Evolutionary conservation across 1,140 invertebrate species (phyloP).

Genomic region (Metopolophium dirhodum): DNA sequence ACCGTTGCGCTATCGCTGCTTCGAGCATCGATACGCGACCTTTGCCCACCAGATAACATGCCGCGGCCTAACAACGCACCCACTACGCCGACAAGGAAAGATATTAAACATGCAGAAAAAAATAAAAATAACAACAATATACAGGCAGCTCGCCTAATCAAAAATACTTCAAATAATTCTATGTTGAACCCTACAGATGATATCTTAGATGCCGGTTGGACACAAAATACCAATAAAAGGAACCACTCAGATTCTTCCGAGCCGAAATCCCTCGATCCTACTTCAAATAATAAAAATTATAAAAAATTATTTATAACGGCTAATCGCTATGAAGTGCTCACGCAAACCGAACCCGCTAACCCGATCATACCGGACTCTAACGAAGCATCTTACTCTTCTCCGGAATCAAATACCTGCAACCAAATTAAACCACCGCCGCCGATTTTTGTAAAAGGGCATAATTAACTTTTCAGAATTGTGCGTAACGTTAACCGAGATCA

Average conservation of each 20-base stretch:
- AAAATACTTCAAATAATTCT: too few relatives aligned
- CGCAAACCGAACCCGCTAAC: not conserved
- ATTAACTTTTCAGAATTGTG: not conserved
- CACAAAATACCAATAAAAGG: too few relatives aligned
- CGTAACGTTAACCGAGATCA: not conserved
- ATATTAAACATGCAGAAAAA: too few relatives aligned
- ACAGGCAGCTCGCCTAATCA: too few relatives aligned
- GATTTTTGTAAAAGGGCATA: slow-evolving; percentile 14
- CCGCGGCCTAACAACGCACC: not conserved
- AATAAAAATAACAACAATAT: too few relatives aligned
- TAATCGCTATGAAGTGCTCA: not conserved
- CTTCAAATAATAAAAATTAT: not conserved
- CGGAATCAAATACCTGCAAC: not conserved
- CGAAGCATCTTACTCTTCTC: not conserved
- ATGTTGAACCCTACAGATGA: too few relatives aligned
- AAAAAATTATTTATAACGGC: not conserved
- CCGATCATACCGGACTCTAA: not conserved
- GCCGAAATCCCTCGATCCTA: not conserved
- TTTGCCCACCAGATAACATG: not conserved
- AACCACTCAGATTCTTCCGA: not conserved
- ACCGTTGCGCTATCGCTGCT: not conserved
- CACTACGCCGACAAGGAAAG: not conserved
- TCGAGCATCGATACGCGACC: not conserved
- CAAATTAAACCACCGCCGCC: not conserved
- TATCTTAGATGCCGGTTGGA: too few relatives aligned